These are phyloP conservation scores for Enteromius paludinosus DNA, from an alignment of 2,797 vertebrate species.

Conservation along the genomic window DNA sequence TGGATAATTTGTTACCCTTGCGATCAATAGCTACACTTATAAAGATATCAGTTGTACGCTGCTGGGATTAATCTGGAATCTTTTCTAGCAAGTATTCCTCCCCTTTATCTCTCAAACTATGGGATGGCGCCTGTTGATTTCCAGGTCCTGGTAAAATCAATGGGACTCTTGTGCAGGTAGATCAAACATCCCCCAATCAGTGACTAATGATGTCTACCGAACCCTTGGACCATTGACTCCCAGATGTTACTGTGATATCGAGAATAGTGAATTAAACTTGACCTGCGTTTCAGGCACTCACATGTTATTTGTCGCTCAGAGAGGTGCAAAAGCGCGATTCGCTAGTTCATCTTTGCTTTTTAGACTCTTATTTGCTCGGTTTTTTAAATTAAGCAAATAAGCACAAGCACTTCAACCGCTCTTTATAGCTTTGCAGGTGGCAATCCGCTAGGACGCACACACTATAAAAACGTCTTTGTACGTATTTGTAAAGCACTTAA, in stretches of 20 bases:
- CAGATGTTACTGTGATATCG: constrained; percentile 24
- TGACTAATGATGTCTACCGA: constrained; percentile 35
- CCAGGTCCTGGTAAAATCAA: constrained; percentile 22
- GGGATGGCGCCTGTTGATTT: constrained; percentile 39
- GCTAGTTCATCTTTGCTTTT: neutral
- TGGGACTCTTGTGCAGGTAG: constrained; percentile 14
- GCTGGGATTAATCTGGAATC: constrained; percentile 35
- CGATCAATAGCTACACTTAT: constrained; percentile 35
- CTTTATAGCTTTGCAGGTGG: constrained; percentile 4
- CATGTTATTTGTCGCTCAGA: neutral
- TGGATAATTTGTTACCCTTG: constrained; percentile 41
- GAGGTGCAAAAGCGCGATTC: neutral
- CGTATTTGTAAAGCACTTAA: constrained; percentile 23
- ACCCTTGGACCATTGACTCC: neutral
- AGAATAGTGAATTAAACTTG: constrained; percentile 13
- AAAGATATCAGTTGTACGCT: constrained; percentile 14
- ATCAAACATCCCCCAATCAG: constrained; percentile 10
- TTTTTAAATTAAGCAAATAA: neutral
- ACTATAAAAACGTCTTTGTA: constrained; percentile 9
- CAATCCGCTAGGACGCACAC: neutral
- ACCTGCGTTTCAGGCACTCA: neutral
- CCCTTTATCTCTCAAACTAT: constrained; percentile 25
- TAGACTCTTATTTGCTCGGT: neutral
- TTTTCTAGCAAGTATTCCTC: constrained; percentile 20
- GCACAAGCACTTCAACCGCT: neutral